phyloP scores from a whole-genome alignment of 2,797 vertebrate genomes.

The Limosa lapponica region DNA sequence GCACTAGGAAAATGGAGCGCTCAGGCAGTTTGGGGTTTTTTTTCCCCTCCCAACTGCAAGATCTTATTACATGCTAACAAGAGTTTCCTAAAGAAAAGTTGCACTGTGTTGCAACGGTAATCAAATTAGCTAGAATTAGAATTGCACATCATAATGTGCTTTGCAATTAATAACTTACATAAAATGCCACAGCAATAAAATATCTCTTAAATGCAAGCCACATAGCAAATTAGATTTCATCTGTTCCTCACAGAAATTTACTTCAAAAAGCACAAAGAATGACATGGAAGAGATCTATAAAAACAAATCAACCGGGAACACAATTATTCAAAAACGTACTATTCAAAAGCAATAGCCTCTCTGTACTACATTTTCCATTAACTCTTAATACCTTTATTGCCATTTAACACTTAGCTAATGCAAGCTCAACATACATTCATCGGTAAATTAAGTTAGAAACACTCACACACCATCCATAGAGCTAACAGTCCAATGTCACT shows the following conservation, averaged over 20 bases:
- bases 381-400: conserved; percentile 65
- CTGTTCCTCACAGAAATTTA: conserved; percentile 42
- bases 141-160: conserved; percentile 54
- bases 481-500: conserved; percentile 21
- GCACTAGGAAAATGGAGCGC: not conserved
- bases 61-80: conserved; percentile 20
- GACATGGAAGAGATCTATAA: conserved; percentile 63
- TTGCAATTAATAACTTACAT: conserved; percentile 61
- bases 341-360: conserved; percentile 49
- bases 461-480: not conserved
- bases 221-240: conserved; percentile 59
- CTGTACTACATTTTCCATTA: conserved; percentile 68
- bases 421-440: conserved; percentile 41
- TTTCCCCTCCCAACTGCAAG: not conserved
- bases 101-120: conserved; percentile 49
- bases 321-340: conserved; percentile 69
- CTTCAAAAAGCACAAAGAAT: conserved; percentile 49
- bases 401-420: conserved; percentile 59
- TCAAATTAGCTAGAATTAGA: conserved; percentile 61
- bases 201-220: conserved; percentile 58
- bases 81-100: conserved; percentile 43
- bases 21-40: not conserved
- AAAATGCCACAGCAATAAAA: conserved; percentile 58
- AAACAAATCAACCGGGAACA: conserved; percentile 64
- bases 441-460: conserved; percentile 52